These are phyloP conservation scores for Cricetomys ansorgei DNA, from an alignment of 2,113 vertebrate genomes.

Conservation along the genomic window DNA sequence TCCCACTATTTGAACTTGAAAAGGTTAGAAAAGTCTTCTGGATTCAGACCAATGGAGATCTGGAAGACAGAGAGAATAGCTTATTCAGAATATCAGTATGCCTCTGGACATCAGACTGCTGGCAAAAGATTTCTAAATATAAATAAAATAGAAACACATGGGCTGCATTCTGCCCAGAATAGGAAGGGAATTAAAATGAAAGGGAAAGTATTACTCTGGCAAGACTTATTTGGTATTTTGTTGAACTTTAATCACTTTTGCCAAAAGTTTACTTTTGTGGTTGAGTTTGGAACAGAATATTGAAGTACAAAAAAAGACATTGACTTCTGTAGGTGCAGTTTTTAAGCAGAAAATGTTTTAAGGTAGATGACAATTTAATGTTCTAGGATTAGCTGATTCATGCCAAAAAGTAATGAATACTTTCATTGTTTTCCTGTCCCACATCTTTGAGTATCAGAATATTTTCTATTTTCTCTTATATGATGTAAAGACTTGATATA, in stretches of 20 bases:
- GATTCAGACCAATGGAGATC: slow-evolving; percentile 12
- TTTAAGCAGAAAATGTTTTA: slow-evolving; percentile 58
- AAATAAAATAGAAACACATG: slow-evolving; percentile 50
- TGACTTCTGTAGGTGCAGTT: not conserved
- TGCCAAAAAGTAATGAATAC: slow-evolving; percentile 14
- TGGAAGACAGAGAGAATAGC: slow-evolving; percentile 21
- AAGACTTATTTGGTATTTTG: slow-evolving; percentile 55
- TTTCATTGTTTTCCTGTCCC: slow-evolving; percentile 21
- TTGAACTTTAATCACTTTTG: slow-evolving; percentile 52
- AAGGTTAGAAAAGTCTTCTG: slow-evolving; percentile 31
- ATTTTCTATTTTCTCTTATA: not conserved
- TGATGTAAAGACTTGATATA: slow-evolving; percentile 43
- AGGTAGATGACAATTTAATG: slow-evolving; percentile 14
- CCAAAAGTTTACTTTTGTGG: slow-evolving; percentile 54
- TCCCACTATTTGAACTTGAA: slow-evolving; percentile 35
- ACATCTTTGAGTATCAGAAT: not conserved
- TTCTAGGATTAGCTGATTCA: not conserved
- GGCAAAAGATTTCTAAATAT: slow-evolving; percentile 59
- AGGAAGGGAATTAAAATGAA: not conserved
- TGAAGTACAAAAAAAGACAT: not conserved
- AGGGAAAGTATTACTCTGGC: slow-evolving; percentile 15
- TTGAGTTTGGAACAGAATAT: slow-evolving; percentile 26
- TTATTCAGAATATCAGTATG: not conserved
- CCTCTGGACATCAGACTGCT: not conserved
- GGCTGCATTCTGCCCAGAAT: not conserved